A percentile compares a stretch with the other conserved stretches of the same genome.
These are phyloP conservation scores for Goniozus legneri DNA, from an alignment of 1,140 invertebrate genomes.

Conservation along the genomic window DNA sequence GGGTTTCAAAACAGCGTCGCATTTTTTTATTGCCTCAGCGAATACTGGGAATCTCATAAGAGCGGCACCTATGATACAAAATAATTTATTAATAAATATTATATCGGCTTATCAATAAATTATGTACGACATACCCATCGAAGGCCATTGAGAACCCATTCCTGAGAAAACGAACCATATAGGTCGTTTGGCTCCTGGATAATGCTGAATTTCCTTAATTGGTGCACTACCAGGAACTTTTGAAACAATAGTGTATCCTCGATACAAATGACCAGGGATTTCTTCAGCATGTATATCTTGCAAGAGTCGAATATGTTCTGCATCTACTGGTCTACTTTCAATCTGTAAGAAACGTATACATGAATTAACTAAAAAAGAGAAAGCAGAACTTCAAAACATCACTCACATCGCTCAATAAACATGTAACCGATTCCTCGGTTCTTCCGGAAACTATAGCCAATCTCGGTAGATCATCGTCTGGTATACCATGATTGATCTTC, in stretches of 20 bases:
- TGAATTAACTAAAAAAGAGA: background rate
- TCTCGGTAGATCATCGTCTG: conserved; percentile 58
- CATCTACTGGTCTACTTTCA: conserved; percentile 55
- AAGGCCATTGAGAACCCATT: conserved; percentile 28
- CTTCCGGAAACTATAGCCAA: conserved; percentile 65
- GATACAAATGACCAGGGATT: conserved; percentile 60
- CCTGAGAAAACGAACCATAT: conserved; percentile 29
- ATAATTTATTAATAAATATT: background rate
- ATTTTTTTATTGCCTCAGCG: conserved; percentile 61
- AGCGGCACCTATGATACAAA: conserved; percentile 57
- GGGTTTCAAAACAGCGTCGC: conserved; percentile 56
- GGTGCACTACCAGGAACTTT: conserved; percentile 18
- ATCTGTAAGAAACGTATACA: conserved; percentile 21
- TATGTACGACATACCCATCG: conserved; percentile 18
- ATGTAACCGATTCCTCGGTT: conserved; percentile 68
- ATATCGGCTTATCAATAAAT: background rate
- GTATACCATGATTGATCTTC: conserved; percentile 53
- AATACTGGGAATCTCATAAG: conserved; percentile 67
- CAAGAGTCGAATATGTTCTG: conserved; percentile 56
- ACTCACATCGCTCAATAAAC: conserved; percentile 64
- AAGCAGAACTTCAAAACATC: background rate
- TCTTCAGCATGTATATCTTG: conserved; percentile 56
- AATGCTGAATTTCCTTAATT: conserved; percentile 12
- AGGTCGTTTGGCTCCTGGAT: conserved; percentile 10
- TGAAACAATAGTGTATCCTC: conserved; percentile 57